Percentiles rank a stretch among this genome's conserved stretches.
phyloP scores from a whole-genome alignment of 2,797 vertebrate genomes.

The Neomorphus geoffroyi region DNA sequence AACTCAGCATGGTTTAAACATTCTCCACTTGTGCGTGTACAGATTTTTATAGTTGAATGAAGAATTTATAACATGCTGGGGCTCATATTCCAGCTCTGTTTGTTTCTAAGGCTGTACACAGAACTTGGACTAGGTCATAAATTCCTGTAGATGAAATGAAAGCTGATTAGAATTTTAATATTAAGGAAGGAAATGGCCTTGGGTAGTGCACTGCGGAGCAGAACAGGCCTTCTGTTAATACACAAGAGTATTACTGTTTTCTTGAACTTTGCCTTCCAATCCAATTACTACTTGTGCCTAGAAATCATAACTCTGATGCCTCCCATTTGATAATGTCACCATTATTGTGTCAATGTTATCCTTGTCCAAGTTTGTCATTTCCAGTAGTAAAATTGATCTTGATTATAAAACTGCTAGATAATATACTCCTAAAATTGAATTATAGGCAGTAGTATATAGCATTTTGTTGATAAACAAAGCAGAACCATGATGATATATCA shows the following conservation, averaged over 20 bases:
- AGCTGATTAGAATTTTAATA: slow-evolving; percentile 55
- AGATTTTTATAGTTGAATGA: slow-evolving; percentile 9
- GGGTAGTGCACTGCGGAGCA: slow-evolving; percentile 34
- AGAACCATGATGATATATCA: neutral
- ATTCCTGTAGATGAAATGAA: slow-evolving; percentile 45
- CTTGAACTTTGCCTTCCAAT: slow-evolving; percentile 65
- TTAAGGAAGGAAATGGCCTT: slow-evolving; percentile 66
- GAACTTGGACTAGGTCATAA: neutral
- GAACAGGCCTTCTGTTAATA: slow-evolving; percentile 47
- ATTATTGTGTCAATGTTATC: neutral
- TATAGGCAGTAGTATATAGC: neutral
- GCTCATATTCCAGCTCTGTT: neutral
- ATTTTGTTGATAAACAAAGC: neutral
- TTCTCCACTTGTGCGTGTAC: neutral
- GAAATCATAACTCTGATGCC: slow-evolving; percentile 48
- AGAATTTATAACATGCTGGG: neutral
- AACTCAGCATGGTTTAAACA: neutral
- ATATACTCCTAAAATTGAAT: neutral
- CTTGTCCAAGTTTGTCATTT: neutral
- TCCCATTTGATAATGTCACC: neutral
- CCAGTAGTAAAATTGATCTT: neutral
- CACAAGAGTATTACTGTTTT: slow-evolving; percentile 51
- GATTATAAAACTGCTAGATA: neutral
- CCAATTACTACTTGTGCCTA: slow-evolving; percentile 36
- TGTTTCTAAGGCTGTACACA: neutral